A percentile compares a stretch with the other conserved stretches of the same genome.
Conservation (phyloP, 2,797 vertebrate species). For the Loris lydekkerianus region DNA sequence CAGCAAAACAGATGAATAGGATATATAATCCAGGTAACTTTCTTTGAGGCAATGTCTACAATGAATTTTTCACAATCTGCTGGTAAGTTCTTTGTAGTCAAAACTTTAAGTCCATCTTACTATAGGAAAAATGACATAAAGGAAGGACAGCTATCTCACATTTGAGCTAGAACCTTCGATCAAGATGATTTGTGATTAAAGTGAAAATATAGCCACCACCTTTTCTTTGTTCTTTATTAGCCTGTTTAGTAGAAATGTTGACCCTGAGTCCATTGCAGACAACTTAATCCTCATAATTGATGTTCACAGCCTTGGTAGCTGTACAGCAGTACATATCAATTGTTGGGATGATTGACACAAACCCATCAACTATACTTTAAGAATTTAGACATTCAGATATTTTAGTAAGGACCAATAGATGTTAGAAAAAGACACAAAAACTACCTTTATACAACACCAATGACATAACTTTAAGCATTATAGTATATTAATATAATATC, state of each 20-base stretch:
- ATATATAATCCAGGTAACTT: slow-evolving; percentile 58
- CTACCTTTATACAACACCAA: slow-evolving; percentile 48
- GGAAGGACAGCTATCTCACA: not conserved
- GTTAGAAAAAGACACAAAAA: slow-evolving; percentile 49
- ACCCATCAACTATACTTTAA: not conserved
- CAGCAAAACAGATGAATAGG: slow-evolving; percentile 10
- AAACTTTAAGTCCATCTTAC: slow-evolving; percentile 33
- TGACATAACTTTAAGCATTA: slow-evolving; percentile 28
- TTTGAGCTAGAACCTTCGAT: slow-evolving; percentile 43
- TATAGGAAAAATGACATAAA: slow-evolving; percentile 44
- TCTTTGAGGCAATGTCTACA: slow-evolving; percentile 76
- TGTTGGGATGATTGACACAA: slow-evolving; percentile 21
- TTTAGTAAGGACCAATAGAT: slow-evolving; percentile 50
- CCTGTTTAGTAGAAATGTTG: not conserved
- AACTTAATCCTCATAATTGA: not conserved
- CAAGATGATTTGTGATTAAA: not conserved
- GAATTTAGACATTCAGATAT: slow-evolving; percentile 30
- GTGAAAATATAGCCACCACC: not conserved
- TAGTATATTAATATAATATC: slow-evolving; percentile 18
- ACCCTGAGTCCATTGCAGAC: not conserved
- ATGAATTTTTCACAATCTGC: slow-evolving; percentile 35
- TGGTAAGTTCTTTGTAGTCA: slow-evolving; percentile 55
- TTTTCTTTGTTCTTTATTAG: not conserved
- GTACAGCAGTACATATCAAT: not conserved
- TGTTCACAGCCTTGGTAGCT: not conserved